phyloP scores from a whole-genome alignment of 2,797 vertebrate genomes.

The Limnodromus scolopaceus region DNA sequence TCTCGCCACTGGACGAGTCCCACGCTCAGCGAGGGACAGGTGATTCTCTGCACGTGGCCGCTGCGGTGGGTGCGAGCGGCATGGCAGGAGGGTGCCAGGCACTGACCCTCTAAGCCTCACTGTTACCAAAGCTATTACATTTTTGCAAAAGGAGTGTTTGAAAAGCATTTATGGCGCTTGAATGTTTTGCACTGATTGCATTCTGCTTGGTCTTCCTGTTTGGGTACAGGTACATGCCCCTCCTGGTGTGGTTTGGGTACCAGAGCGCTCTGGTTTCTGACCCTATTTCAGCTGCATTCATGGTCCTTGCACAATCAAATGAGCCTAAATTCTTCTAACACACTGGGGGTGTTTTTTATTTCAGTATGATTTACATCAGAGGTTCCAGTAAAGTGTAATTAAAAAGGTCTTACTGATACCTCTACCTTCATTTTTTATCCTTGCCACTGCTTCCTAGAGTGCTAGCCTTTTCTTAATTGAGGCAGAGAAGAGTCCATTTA shows the following conservation, averaged over 20 bases:
- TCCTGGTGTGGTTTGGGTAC: accelerated
- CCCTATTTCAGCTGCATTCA: background rate
- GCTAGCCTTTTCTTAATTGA: conserved; percentile 26
- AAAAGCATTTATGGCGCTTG: background rate
- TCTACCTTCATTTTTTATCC: background rate
- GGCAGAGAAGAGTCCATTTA: conserved; percentile 54
- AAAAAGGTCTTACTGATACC: conserved; percentile 21
- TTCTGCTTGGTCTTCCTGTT: background rate
- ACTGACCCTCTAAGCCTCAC: background rate
- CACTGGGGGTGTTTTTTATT: background rate
- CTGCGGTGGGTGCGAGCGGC: accelerated
- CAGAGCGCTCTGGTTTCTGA: background rate
- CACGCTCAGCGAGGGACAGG: accelerated
- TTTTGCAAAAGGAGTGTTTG: background rate
- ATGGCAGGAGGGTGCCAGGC: background rate
- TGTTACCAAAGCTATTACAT: background rate
- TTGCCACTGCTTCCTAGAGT: background rate
- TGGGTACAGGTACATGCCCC: accelerated
- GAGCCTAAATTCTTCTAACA: background rate
- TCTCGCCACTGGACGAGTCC: accelerated
- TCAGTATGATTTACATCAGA: background rate
- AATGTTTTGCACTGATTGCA: background rate
- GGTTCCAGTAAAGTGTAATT: conserved; percentile 9
- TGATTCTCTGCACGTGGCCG: background rate
- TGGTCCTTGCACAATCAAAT: background rate